Evolutionary conservation across 2,888 invertebrate species (phyloP), one percentile per base, ranked within the genome.

Genomic region (Mycalesis mineus): DNA sequence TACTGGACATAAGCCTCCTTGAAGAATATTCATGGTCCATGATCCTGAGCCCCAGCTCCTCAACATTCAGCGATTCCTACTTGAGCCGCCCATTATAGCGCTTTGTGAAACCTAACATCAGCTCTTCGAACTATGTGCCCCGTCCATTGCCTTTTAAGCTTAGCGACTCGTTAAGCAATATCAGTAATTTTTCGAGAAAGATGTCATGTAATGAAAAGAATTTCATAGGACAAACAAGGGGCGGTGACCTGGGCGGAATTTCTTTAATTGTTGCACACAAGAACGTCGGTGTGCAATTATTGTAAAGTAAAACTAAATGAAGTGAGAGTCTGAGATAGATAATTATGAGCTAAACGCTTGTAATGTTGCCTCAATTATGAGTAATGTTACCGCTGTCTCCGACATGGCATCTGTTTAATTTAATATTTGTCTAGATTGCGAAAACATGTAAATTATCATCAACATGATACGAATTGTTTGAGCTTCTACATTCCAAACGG

Each of bases 221-320:
- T 52, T 51, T 55, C 40, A 57, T 59, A 62, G 60, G 15, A 52
- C 42, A 42, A 39, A 55, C 37, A 13, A 40, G 40, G 55, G 62
- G 47, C 57, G 55, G 52, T 60, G 60, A 64, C 62, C 58, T 56
- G 57, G 54, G 48, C 47, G 66, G 61, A 55, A 64, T 64, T 62
- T 63, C 58, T 66, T 66, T 65, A 66, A 66, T 66, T 65, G 58
- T 64, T 52, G 51, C 5, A 14, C 39, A 65, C 57, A 58, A 63
- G 65, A 66, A 66, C 65, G 55, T 55, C 41, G 60, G 60, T 57
- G 56, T 55, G 58, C 57, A 65, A 66, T 62, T 64, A 65, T 59
- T 64, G 60, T 63, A 60, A 66, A 64, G 65, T 63, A 66, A 61
- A 61, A 63, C 64, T 63, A 65, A 63, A 63, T 64, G 60, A 61